These are phyloP conservation scores for Pseudomyrmex sp. DNA, from an alignment of 1,140 invertebrate genomes.

Conservation along the genomic window DNA sequence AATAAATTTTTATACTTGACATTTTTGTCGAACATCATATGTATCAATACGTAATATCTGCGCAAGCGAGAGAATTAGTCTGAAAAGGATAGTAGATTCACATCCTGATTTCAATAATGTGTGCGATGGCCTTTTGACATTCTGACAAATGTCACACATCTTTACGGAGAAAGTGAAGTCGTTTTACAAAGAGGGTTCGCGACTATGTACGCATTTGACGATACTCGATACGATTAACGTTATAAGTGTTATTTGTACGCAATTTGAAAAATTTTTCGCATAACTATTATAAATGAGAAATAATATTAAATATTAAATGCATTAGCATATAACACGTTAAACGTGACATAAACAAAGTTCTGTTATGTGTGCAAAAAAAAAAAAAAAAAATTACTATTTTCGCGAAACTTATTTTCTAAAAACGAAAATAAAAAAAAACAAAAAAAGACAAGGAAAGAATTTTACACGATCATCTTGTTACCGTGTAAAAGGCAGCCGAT, in stretches of 20 bases:
- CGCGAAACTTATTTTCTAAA: not conserved
- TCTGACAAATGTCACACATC: constrained; percentile 66
- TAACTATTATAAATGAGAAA: too few species aligned
- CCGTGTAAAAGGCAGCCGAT: constrained; percentile 1
- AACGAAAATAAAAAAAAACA: not conserved
- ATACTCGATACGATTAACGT: constrained; percentile 13
- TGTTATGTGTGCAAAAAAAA: not conserved
- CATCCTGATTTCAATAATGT: constrained; percentile 1
- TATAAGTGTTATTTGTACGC: not conserved
- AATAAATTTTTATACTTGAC: constrained; percentile 23
- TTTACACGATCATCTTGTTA: constrained; percentile 19
- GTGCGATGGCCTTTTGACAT: constrained; percentile 53
- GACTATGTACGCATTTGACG: not conserved
- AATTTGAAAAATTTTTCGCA: too few species aligned
- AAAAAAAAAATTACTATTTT: not conserved
- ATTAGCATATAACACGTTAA: not conserved
- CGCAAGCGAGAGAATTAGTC: not conserved
- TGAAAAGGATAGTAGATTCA: constrained; percentile 21
- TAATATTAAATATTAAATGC: too few species aligned
- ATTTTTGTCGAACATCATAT: constrained; percentile 9
- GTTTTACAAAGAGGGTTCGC: constrained; percentile 2
- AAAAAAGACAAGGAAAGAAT: not conserved
- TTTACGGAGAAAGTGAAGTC: constrained; percentile 10
- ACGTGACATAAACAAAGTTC: not conserved
- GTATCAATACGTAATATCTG: not conserved